These are phyloP conservation scores for Ariolimax columbianus DNA, from an alignment of 2,888 invertebrate genomes.

Conservation along the genomic window DNA sequence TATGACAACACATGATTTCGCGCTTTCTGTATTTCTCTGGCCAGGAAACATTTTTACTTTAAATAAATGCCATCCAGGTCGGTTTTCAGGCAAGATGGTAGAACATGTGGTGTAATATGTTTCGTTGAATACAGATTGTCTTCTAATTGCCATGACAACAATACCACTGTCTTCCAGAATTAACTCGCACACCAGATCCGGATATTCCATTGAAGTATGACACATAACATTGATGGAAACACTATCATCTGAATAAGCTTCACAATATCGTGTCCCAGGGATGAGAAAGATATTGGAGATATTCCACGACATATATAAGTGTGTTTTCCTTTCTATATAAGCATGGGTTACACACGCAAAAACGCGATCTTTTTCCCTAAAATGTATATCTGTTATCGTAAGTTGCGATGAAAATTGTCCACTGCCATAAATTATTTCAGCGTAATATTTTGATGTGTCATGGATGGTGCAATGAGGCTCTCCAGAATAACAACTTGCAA, in stretches of 20 bases:
- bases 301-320: neutral
- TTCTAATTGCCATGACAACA: neutral
- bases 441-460: neutral
- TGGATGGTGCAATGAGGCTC: neutral
- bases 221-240: neutral
- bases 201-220: neutral
- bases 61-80: neutral
- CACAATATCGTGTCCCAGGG: neutral
- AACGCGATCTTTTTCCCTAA: neutral
- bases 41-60: neutral
- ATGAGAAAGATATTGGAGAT: neutral
- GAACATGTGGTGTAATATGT: neutral
- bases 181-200: neutral
- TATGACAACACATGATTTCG: neutral
- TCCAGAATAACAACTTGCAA: neutral
- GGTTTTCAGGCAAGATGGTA: neutral
- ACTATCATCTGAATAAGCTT: neutral
- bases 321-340: neutral
- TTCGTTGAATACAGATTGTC: neutral
- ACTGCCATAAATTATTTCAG: neutral
- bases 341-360: neutral
- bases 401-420: neutral
- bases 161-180: neutral
- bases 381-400: neutral
- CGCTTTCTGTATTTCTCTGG: neutral